Evolutionary conservation across 2,797 vertebrate species (phyloP), one percentile per base, ranked within the genome.

Genomic region (Oryzias sinensis): DNA sequence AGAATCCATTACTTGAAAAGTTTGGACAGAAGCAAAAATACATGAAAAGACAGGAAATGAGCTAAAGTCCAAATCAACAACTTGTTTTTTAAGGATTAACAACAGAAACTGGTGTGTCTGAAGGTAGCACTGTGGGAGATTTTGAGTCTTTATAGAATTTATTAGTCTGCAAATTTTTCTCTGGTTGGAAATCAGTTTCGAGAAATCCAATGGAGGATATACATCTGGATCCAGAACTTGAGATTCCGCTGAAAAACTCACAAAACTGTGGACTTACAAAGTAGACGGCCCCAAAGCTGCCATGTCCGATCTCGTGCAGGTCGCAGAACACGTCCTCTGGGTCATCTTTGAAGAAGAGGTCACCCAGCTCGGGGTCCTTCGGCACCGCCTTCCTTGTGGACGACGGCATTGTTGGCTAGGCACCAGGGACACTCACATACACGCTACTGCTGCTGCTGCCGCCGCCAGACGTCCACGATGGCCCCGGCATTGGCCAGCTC

Each of bases 251-350:
- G 11, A 15, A 20, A 48, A 22, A 13, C 14, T 42, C 1, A 53
- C 11, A 27, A 48, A 66, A 44, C 17, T 1, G 1, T 0, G 13
- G 13, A 94, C 97, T 98, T 74, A 99, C 97, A 84, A 99, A 99
- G 77, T 98, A 98, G 77, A 98, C 97, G 1, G 96, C 97, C 81
- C 97, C 97, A 59, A 99, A 99, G 83, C 97, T 99, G 87, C 97
- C 97, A 93, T 99, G 97, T 68, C 97, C 97, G 43, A 99, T 98
- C 89, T 99, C 97, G 17, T 99, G 97, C 70, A 99, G 90, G 76
- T 94, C 97, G 68, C 96, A 94, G 80, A 99, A 98, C 65, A 98
- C 91, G n/a, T 96, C 95, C 68, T 97, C 96, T 5, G 97, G 97
- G 88, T 99, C 97, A 88, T 99, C 96, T 89, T 95, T 97, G 88